phyloP scores from a whole-genome alignment of 2,797 vertebrate species.

The Catostomus latipinnis region DNA sequence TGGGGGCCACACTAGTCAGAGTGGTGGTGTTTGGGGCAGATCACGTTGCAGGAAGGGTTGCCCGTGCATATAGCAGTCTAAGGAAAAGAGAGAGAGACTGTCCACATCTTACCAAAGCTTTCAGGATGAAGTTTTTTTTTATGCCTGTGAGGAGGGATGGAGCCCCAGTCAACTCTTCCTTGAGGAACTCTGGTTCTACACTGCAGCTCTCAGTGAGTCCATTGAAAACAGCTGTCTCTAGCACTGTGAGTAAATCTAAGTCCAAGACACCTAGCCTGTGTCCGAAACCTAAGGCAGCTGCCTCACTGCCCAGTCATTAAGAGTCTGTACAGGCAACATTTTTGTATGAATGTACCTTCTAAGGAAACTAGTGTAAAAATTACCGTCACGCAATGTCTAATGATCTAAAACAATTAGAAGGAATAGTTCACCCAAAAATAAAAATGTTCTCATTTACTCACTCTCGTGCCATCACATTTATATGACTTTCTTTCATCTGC shows the following conservation, averaged over 20 bases:
- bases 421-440: too few species aligned
- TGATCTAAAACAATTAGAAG: too few species aligned
- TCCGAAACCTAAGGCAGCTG: too few species aligned
- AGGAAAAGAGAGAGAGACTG: slow-evolving; percentile 84
- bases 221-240: slow-evolving; percentile 51
- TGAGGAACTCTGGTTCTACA: slow-evolving; percentile 18
- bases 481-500: too few species aligned
- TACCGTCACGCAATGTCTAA: too few species aligned
- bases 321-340: too few species aligned
- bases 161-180: slow-evolving; percentile 42
- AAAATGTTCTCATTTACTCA: too few species aligned
- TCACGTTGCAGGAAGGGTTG: slow-evolving; percentile 91
- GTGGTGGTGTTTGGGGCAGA: slow-evolving; percentile 96
- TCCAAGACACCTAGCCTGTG: slow-evolving; percentile 8
- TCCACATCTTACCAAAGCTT: slow-evolving; percentile 86
- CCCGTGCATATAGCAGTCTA: slow-evolving; percentile 89
- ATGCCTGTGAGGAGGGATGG: slow-evolving; percentile 86
- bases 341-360: too few species aligned
- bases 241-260: slow-evolving; percentile 20
- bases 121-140: slow-evolving; percentile 93
- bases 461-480: too few species aligned
- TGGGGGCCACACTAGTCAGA: slow-evolving; percentile 80
- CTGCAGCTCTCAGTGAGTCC: slow-evolving; percentile 52
- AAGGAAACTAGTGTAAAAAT: too few species aligned
- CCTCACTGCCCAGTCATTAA: too few species aligned